Conservation (phyloP, 2,113 vertebrate genomes). For the Heloderma charlesbogerti region DNA sequence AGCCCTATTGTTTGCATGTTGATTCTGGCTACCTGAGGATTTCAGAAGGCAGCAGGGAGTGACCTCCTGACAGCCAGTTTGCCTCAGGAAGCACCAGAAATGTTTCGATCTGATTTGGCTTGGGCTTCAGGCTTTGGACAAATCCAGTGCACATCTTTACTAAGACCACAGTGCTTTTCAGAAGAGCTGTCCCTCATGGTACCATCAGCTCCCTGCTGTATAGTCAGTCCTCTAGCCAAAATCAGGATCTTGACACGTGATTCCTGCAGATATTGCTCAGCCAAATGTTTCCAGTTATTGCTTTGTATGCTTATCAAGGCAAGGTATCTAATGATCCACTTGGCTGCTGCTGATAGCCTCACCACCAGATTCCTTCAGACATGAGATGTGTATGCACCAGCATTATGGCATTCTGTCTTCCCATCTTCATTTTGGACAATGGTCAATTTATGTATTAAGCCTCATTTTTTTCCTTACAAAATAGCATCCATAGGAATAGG, state of each 20-base stretch:
- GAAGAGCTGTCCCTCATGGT: neutral
- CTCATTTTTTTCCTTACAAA: neutral
- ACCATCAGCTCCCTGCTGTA: constrained; percentile 30
- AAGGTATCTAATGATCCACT: neutral
- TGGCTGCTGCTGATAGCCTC: constrained; percentile 42
- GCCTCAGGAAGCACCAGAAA: too few species aligned
- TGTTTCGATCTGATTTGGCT: too few species aligned
- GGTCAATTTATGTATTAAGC: neutral
- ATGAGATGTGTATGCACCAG: neutral
- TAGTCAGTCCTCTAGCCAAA: constrained; percentile 36
- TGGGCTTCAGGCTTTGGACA: too few species aligned
- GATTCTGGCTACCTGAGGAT: too few species aligned
- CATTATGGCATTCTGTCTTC: neutral
- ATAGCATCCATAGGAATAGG: too few species aligned
- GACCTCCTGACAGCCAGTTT: too few species aligned
- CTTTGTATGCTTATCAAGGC: constrained; percentile 28
- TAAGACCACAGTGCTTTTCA: neutral
- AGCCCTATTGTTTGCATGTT: too few species aligned
- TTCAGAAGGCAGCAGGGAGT: too few species aligned
- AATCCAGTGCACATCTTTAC: too few species aligned
- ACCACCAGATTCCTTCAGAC: neutral
- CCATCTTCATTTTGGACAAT: neutral
- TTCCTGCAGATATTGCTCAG: constrained; percentile 45
- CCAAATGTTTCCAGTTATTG: constrained; percentile 33
- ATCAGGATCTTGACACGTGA: constrained; percentile 49